phyloP scores from a whole-genome alignment of 2,797 vertebrate genomes.

The Eulemur rubriventer region DNA sequence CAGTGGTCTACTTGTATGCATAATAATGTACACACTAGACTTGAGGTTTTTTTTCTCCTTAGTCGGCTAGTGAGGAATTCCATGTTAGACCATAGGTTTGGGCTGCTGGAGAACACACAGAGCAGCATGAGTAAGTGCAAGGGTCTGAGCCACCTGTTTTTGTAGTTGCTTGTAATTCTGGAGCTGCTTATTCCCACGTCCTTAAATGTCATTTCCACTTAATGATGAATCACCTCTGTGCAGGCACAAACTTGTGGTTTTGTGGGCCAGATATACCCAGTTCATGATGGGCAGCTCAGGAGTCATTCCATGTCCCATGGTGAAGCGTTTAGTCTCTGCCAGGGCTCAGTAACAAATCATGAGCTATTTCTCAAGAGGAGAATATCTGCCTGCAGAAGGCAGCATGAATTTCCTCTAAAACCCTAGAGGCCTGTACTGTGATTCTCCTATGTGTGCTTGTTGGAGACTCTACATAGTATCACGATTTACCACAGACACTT shows the following conservation, averaged over 20 bases:
- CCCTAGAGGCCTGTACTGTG: neutral
- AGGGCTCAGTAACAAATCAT: neutral
- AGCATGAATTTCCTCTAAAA: neutral
- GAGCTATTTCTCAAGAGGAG: neutral
- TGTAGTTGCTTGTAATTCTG: neutral
- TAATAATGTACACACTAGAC: rapidly evolving
- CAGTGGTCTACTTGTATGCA: neutral
- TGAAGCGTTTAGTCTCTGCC: neutral
- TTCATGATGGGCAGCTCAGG: neutral
- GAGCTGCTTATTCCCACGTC: neutral
- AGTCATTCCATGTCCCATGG: neutral
- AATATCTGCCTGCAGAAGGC: neutral
- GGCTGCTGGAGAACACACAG: no score
- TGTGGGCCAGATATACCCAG: neutral
- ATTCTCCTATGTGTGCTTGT: neutral
- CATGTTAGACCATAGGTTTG: neutral
- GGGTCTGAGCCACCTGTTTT: neutral
- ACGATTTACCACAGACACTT: neutral
- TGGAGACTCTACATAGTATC: neutral
- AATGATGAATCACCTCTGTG: neutral
- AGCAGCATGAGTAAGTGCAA: neutral
- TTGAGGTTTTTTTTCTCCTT: neutral
- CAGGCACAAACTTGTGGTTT: neutral
- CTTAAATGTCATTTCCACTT: neutral
- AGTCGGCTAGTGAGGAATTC: neutral